phyloP scores from a whole-genome alignment of 1,140 invertebrate species.

The Vollenhovia emeryi region DNA sequence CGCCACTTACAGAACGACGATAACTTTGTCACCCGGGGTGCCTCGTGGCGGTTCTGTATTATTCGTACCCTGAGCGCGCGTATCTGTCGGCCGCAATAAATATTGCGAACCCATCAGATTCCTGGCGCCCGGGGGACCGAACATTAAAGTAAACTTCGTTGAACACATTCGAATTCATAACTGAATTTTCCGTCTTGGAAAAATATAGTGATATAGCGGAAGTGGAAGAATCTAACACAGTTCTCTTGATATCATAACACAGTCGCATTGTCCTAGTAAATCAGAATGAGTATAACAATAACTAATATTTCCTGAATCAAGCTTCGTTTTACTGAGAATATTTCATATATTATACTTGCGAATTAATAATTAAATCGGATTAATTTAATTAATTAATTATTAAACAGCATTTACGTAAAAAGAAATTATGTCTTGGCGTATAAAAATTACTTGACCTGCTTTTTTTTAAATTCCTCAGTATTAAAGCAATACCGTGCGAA shows the following conservation, averaged over 20 bases:
- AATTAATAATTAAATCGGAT: constrained; percentile 2
- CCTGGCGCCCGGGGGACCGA: background rate
- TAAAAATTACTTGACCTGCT: background rate
- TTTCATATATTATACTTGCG: background rate
- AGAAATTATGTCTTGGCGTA: background rate
- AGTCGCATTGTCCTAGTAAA: background rate
- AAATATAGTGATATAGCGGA: background rate
- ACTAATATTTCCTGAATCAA: background rate
- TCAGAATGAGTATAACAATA: background rate
- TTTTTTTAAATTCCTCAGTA: too few relatives aligned
- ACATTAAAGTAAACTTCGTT: constrained; percentile 36
- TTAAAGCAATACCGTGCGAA: background rate
- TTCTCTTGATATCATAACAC: background rate
- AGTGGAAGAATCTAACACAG: background rate
- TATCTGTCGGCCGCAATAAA: constrained; percentile 59
- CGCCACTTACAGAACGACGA: constrained; percentile 66
- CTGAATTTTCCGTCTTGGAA: constrained; percentile 4
- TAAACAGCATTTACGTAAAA: background rate
- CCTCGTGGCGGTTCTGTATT: constrained; percentile 53
- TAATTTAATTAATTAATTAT: too few relatives aligned
- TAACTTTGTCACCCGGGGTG: constrained; percentile 63
- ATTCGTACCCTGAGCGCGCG: constrained; percentile 42
- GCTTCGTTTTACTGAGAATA: background rate
- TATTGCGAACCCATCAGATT: constrained; percentile 56
- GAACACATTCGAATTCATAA: constrained; percentile 33